Conservation (phyloP, 2,888 invertebrate species). For the Carterocephalus palaemon region DNA sequence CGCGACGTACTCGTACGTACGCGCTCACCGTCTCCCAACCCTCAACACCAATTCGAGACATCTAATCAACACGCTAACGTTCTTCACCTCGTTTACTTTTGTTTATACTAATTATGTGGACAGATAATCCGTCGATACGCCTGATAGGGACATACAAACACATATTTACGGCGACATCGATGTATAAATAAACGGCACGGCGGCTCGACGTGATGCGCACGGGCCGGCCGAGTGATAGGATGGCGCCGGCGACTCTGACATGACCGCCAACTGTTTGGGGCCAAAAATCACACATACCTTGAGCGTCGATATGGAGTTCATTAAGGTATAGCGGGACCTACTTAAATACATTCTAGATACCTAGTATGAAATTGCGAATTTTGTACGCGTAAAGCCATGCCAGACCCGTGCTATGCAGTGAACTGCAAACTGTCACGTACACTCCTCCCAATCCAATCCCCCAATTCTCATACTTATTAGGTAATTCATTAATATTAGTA, state of each 20-base stretch:
- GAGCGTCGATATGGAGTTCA: constrained; percentile 1
- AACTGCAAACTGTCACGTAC: too few relatives aligned
- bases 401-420: too few relatives aligned
- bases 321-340: too few relatives aligned
- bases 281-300: constrained; percentile 15
- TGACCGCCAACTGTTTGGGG: constrained; percentile 29
- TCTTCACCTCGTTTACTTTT: constrained; percentile 46
- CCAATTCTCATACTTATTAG: too few relatives aligned
- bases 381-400: too few relatives aligned
- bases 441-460: too few relatives aligned
- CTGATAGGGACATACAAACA: constrained; percentile 47
- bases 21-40: constrained; percentile 38
- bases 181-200: constrained; percentile 61
- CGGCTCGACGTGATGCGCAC: constrained; percentile 58
- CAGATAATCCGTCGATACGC: constrained; percentile 50
- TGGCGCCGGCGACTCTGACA: constrained; percentile 49
- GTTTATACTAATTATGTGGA: constrained; percentile 48
- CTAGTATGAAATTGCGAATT: too few relatives aligned
- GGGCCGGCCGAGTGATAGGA: constrained; percentile 50
- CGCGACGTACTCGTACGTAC: constrained; percentile 39
- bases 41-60: constrained; percentile 56
- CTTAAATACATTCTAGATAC: too few relatives aligned
- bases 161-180: constrained; percentile 44
- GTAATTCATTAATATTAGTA: too few relatives aligned
- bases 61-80: constrained; percentile 45